Conservation (phyloP, 2,113 vertebrate genomes). For the Tragelaphus strepsiceros region DNA sequence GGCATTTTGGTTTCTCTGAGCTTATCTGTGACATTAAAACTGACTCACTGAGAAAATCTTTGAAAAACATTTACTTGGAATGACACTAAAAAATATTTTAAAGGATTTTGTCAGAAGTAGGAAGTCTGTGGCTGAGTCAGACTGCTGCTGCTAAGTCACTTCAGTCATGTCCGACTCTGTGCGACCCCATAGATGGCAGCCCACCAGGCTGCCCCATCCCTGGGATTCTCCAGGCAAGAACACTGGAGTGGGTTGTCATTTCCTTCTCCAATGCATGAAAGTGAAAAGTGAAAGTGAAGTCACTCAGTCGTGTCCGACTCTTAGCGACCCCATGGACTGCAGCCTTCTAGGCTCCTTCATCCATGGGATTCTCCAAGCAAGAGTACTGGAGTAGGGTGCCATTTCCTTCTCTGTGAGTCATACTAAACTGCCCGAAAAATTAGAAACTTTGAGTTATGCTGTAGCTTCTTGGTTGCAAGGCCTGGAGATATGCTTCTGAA, state of each 20-base stretch:
- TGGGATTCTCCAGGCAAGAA: too few species aligned
- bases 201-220: too few species aligned
- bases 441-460: background rate
- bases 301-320: accelerated
- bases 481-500: background rate
- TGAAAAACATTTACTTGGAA: conserved; percentile 67
- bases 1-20: conserved; percentile 39
- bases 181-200: too few species aligned
- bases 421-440: background rate
- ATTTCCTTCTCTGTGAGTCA: background rate
- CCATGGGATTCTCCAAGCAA: too few species aligned
- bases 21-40: background rate
- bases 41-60: conserved; percentile 53
- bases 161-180: too few species aligned
- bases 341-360: too few species aligned
- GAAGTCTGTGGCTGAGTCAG: conserved; percentile 48
- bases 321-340: too few species aligned
- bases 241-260: too few species aligned
- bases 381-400: too few species aligned
- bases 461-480: background rate
- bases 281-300: too few species aligned
- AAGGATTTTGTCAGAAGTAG: conserved; percentile 49
- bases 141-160: too few species aligned
- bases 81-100: conserved; percentile 47
- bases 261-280: too few species aligned